phyloP scores from a whole-genome alignment of 2,888 invertebrate genomes.

The Dromius quadrimaculatus region DNA sequence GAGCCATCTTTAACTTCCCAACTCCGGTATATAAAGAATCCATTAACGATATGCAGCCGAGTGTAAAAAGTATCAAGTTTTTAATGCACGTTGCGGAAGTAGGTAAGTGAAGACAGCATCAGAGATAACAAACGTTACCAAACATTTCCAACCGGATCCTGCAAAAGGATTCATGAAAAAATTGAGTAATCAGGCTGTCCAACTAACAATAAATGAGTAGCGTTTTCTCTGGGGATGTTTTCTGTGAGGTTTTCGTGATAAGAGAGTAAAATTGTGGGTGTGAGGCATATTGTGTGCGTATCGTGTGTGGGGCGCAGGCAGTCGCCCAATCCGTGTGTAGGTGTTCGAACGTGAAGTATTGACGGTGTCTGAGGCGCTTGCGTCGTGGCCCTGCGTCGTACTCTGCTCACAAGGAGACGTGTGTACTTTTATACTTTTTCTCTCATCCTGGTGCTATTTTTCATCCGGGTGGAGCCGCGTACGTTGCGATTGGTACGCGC shows the following conservation, averaged over 20 bases:
- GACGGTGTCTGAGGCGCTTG: slow-evolving; percentile 64
- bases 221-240: too few species aligned
- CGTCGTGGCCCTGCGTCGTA: slow-evolving; percentile 58
- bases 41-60: slow-evolving; percentile 65
- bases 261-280: too few species aligned
- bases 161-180: too few species aligned
- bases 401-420: slow-evolving; percentile 54
- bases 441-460: slow-evolving; percentile 64
- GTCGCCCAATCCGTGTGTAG: slow-evolving; percentile 64
- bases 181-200: too few species aligned
- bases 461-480: slow-evolving; percentile 65
- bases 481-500: slow-evolving; percentile 37
- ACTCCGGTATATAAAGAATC: slow-evolving; percentile 62
- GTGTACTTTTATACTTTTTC: slow-evolving; percentile 65
- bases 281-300: background rate
- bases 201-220: too few species aligned
- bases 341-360: slow-evolving; percentile 67
- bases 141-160: too few species aligned
- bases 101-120: slow-evolving; percentile 32
- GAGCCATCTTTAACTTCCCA: slow-evolving; percentile 4
- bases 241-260: too few species aligned
- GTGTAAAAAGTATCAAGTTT: slow-evolving; percentile 66
- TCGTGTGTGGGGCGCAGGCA: slow-evolving; percentile 20
- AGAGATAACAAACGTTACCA: slow-evolving; percentile 37
- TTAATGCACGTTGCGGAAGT: slow-evolving; percentile 59